Base-by-base conservation (phyloP, 2,797 vertebrate species). In the Xyrichtys novacula region DNA sequence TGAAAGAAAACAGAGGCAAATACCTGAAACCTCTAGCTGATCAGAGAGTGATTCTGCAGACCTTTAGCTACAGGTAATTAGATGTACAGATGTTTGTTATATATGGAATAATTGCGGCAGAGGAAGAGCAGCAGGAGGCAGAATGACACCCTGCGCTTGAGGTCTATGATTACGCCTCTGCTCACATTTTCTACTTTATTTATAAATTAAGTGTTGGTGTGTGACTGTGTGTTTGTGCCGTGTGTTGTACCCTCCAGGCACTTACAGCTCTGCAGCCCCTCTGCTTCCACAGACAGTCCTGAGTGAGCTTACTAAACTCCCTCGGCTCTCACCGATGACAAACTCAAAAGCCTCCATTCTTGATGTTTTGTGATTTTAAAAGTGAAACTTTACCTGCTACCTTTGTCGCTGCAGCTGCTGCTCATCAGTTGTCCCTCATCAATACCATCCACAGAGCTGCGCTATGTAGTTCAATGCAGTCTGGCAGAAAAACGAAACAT, bases 131-230 rank as follows among this genome's bases (percentile, higher is more conserved):
- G 46, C 5, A n/a, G 62, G 61, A 60, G 42, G 47, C 22, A 31
- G 36, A 70, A 47, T 79, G 67, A 47, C 38, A 50, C 70, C 34
- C 47, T 56, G 54, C 32, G 50, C 31, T 57, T 44, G 38, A 71
- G 63, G 65, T 65, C 68, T 81, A 72, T 85, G 81, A 89, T 89
- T 89, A 87, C 74, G 66, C 86, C 74, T 81, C 73, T 76, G 83
- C 85, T 59, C 71, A 68, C 66, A 63, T 79, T 76, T 67, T 48
- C 60, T 22, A 31, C 72, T 74, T 58, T 78, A 83, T 85, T 86
- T 87, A 68, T 68, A 77, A 78, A 55, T 46, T 9, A 3, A 67
- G 62, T 22, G 19, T 52, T 26, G 53, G 49, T 32, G 19, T 48
- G 42, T 28, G 46, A 22, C 17, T 34, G 55, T 31, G 25, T 54